A percentile compares a stretch with the other conserved stretches of the same genome.
These are phyloP conservation scores for Xiphophorus couchianus DNA, from an alignment of 2,113 vertebrate genomes.

Conservation along the genomic window DNA sequence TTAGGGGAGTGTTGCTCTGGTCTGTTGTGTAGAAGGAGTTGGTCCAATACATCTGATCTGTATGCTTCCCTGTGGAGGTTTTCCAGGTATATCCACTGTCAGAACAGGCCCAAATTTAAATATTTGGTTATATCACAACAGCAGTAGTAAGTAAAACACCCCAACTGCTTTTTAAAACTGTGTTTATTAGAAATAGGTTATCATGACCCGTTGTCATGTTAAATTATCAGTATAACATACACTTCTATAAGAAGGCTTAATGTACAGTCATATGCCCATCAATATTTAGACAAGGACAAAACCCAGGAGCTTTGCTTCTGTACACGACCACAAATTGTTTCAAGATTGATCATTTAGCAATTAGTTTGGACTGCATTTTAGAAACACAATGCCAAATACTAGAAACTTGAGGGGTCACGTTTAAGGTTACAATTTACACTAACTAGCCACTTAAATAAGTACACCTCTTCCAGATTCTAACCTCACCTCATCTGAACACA, in stretches of 20 bases:
- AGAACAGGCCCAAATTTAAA: neutral
- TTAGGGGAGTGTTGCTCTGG: neutral
- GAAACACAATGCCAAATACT: neutral
- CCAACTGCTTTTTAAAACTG: conserved; percentile 21
- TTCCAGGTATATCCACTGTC: neutral
- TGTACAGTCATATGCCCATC: conserved; percentile 38
- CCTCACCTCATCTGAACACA: no score
- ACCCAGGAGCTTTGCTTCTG: neutral
- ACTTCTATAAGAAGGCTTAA: conserved; percentile 80
- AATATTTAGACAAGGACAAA: conserved; percentile 12
- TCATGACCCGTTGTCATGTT: conserved; percentile 73
- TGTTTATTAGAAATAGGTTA: conserved; percentile 81
- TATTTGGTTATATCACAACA: neutral
- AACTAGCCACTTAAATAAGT: no score
- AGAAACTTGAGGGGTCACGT: no score
- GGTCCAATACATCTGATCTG: neutral
- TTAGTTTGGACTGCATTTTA: no score
- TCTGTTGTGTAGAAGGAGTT: neutral
- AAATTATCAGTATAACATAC: conserved; percentile 75
- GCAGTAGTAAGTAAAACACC: conserved; percentile 9
- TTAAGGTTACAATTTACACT: no score
- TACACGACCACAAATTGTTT: neutral
- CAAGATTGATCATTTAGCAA: no score
- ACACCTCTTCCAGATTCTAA: no score
- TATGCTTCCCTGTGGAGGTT: no score